Evolutionary conservation across 2,797 vertebrate genomes (phyloP).

Genomic region (Rousettus madagascariensis): DNA sequence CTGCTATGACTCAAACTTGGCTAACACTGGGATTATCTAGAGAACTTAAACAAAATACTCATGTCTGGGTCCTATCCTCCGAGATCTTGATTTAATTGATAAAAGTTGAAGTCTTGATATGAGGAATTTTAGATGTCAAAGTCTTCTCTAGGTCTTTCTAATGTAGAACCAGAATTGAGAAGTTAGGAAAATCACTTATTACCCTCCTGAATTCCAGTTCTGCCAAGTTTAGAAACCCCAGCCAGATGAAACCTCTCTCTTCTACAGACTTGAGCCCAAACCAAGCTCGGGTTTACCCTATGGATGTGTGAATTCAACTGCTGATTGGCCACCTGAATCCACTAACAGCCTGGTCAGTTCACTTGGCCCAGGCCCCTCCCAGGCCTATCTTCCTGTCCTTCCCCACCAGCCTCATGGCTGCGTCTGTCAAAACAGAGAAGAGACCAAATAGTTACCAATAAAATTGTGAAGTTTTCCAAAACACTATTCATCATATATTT

Average conservation of each 20-base stretch:
- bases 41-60: not conserved
- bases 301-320: not conserved
- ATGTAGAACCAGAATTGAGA: not conserved
- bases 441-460: constrained; percentile 90
- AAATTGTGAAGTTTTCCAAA: constrained; percentile 99
- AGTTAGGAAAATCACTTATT: not conserved
- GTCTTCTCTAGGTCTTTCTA: not conserved
- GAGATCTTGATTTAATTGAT: not conserved
- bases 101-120: not conserved
- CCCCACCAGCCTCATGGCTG: not conserved
- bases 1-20: not conserved
- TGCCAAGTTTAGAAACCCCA: not conserved
- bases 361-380: too few relatives aligned
- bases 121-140: not conserved
- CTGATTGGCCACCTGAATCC: not conserved
- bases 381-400: not conserved
- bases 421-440: constrained; percentile 12
- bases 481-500: constrained; percentile 99
- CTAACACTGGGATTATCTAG: not conserved
- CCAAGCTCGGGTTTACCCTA: not conserved
- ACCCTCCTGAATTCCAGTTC: not conserved
- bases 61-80: not conserved
- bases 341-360: not conserved
- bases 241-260: not conserved
- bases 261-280: not conserved